A percentile compares a stretch with the other conserved stretches of the same genome.
Evolutionary conservation across 2,113 vertebrate species (phyloP).

Genomic region (Microtus richardsoni): DNA sequence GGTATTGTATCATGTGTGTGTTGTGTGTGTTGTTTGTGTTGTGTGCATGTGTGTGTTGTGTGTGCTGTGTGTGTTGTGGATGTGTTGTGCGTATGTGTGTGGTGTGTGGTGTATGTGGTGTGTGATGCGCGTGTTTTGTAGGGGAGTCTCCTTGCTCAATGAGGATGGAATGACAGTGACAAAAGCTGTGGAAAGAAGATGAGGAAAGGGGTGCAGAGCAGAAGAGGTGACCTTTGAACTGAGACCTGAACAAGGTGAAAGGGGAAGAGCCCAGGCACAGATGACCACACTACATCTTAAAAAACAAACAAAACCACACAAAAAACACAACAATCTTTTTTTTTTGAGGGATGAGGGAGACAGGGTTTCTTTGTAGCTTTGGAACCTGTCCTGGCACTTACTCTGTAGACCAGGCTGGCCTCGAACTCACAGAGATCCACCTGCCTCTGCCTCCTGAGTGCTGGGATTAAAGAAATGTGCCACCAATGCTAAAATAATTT

Average conservation of each 20-base stretch:
- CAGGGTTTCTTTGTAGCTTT: too few relatives aligned
- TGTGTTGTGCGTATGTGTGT: too few relatives aligned
- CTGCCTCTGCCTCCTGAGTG: too few relatives aligned
- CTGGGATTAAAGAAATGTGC: fast-evolving
- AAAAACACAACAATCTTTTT: too few relatives aligned
- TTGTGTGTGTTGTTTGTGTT: background rate
- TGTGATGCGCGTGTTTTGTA: background rate
- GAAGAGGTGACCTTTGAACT: background rate
- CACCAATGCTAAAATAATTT: too few relatives aligned
- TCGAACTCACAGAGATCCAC: too few relatives aligned
- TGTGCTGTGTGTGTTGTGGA: background rate
- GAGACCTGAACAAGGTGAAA: background rate
- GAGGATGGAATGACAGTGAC: background rate
- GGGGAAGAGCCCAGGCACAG: background rate
- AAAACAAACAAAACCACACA: too few relatives aligned
- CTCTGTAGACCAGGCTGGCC: too few relatives aligned
- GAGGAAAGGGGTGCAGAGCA: background rate
- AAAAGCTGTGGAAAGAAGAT: background rate
- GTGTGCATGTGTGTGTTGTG: background rate
- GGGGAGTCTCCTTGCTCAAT: background rate
- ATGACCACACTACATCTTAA: fast-evolving
- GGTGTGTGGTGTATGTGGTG: background rate
- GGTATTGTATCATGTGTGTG: fast-evolving
- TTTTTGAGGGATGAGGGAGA: too few relatives aligned
- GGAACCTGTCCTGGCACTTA: too few relatives aligned